Percentiles rank a stretch among this genome's conserved stretches.
Evolutionary conservation across 2,888 invertebrate species (phyloP).

Genomic region (Actias luna): DNA sequence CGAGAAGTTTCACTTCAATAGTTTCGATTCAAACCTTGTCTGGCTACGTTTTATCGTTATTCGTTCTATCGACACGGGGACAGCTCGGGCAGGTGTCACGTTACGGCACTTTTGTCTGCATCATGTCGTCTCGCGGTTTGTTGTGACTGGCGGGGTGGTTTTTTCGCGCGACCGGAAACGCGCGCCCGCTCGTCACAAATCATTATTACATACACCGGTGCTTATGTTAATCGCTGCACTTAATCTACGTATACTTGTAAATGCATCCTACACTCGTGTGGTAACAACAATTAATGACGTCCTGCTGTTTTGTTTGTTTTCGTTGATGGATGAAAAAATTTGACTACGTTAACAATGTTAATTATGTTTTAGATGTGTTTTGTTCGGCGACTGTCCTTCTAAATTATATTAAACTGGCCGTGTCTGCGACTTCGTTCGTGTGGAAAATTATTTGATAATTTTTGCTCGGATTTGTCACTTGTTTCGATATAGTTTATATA

Average conservation of each 20-base stretch:
- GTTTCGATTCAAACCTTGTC: too few species aligned
- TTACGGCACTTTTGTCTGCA: slow-evolving; percentile 41
- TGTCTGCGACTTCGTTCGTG: too few species aligned
- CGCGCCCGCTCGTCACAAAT: slow-evolving; percentile 45
- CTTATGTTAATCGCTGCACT: slow-evolving; percentile 16
- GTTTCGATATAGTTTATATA: too few species aligned
- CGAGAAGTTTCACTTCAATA: too few species aligned
- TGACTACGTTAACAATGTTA: neutral
- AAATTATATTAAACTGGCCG: too few species aligned
- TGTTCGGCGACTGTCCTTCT: too few species aligned
- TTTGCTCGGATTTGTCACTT: too few species aligned
- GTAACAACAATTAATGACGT: neutral
- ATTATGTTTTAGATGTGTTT: neutral
- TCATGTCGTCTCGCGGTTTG: slow-evolving; percentile 30
- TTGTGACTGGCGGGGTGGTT: slow-evolving; percentile 39
- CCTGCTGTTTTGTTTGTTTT: neutral
- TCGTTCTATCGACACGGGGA: neutral
- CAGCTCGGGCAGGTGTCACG: slow-evolving; percentile 41
- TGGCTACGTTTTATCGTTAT: slow-evolving; percentile 25
- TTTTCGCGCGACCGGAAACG: slow-evolving; percentile 43
- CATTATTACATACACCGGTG: slow-evolving; percentile 13
- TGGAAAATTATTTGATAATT: too few species aligned
- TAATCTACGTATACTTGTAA: slow-evolving; percentile 17
- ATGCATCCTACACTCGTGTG: neutral
- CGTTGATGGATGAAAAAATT: neutral